These are phyloP conservation scores for Capitulum mitella DNA, from an alignment of 2,888 invertebrate genomes.

Conservation along the genomic window DNA sequence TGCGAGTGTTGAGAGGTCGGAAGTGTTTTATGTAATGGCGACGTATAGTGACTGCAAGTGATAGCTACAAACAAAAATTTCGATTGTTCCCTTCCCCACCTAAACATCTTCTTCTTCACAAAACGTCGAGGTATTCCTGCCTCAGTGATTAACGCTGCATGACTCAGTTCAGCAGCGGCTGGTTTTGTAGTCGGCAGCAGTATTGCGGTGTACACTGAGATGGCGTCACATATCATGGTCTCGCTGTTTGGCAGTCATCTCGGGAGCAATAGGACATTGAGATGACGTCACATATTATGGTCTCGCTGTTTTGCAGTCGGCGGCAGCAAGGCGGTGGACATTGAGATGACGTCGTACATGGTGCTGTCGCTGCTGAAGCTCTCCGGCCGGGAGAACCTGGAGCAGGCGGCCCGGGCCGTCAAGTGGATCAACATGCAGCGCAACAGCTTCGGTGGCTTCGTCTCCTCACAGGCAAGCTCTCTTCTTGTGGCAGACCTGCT, in stretches of 20 bases:
- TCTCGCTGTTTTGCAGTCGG: constrained; percentile 28
- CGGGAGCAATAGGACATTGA: background rate
- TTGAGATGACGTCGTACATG: constrained; percentile 62
- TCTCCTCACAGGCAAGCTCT: background rate
- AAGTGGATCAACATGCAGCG: constrained; percentile 65
- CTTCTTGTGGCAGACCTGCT: too few species aligned
- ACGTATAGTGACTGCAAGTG: too few species aligned
- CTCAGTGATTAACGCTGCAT: too few species aligned
- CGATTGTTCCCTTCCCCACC: too few species aligned
- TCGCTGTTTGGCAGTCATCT: constrained; percentile 28
- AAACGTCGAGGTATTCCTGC: too few species aligned
- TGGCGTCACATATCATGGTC: background rate
- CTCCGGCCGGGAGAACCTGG: constrained; percentile 49
- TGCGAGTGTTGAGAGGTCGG: too few species aligned
- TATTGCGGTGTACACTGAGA: background rate
- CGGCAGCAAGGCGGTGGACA: constrained; percentile 51
- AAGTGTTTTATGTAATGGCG: too few species aligned
- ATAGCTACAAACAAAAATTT: too few species aligned
- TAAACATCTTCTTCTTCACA: too few species aligned
- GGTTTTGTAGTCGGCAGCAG: too few species aligned
- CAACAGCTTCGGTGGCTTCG: constrained; percentile 52
- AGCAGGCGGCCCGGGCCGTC: constrained; percentile 54
- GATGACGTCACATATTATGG: background rate
- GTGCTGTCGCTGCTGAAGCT: constrained; percentile 53
- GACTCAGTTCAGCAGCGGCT: too few species aligned